Evolutionary conservation across 2,888 invertebrate genomes (phyloP), one percentile per base, ranked within the genome.

Genomic region (Philonicus albiceps): DNA sequence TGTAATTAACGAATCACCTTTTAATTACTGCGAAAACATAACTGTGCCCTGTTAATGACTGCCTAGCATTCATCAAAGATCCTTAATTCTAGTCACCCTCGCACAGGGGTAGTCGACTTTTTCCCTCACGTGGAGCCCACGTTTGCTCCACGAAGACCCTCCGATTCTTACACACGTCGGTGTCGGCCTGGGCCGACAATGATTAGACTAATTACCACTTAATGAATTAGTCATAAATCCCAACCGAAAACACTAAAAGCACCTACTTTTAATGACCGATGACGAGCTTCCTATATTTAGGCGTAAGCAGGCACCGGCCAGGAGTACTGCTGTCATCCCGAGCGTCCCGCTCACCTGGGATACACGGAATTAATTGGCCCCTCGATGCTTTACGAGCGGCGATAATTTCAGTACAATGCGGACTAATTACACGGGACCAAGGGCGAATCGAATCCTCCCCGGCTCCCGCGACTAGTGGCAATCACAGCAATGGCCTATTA

Each of bases 121-220:
- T 73, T 31, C 72, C 72, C 27, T 49, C 49, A 49, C 49, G 27
- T 27, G 72, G 31, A 16, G n/a, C n/a, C 22, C 31, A 30, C 16
- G 74, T 30, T 74, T 31, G 31, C 74, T 31, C 74, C 34, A 30
- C 40, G 40, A 2, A 37, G 11, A 22, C 40, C 34, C 76, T 76
- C 76, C 13, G 64, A 64, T 76, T 76, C 76, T 76, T 76, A 11
- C 40, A 76, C 76, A 22, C 40, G 22, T 40, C 34, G 40, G 22
- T 3, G 49, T 1, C 19, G 49, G n/a, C 19, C 16, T n/a, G 49
- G 49, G 7, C 34, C 83, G 72, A 64, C 72, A 83, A 83, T 37
- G 72, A 55, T 85, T 85, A 74, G 27, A 27, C 43, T 85, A 85
- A 85, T 85, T 85, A 85, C 85, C 85, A 85, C 85, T 85, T 73